phyloP scores from a whole-genome alignment of 2,113 vertebrate genomes.

The Seriola quinqueradiata region DNA sequence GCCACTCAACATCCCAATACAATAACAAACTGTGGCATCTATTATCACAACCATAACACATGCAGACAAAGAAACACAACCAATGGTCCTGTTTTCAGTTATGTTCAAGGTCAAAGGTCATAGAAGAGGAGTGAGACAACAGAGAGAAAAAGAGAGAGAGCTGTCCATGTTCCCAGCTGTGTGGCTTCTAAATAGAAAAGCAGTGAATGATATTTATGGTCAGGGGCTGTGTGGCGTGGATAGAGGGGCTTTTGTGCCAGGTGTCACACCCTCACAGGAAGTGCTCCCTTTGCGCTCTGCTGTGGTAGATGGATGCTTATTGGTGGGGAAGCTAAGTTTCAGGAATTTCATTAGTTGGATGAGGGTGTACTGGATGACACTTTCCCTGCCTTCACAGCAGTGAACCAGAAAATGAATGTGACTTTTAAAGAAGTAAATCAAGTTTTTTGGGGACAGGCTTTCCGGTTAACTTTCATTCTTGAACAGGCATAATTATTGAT shows the following conservation, averaged over 20 bases:
- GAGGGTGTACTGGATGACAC: slow-evolving; percentile 39
- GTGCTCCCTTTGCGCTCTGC: slow-evolving; percentile 65
- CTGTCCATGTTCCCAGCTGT: slow-evolving; percentile 9
- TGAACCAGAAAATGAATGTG: slow-evolving; percentile 23
- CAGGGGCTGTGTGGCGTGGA: slow-evolving; percentile 35
- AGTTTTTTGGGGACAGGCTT: slow-evolving; percentile 1
- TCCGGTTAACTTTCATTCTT: slow-evolving; percentile 22
- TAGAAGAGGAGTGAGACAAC: slow-evolving; percentile 26
- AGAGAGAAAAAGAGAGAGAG: slow-evolving; percentile 15
- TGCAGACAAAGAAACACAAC: slow-evolving; percentile 24
- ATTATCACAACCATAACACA: slow-evolving; percentile 20
- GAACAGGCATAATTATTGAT: background rate
- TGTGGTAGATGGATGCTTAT: slow-evolving; percentile 42
- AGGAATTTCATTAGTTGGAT: slow-evolving; percentile 67
- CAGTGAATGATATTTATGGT: slow-evolving; percentile 72
- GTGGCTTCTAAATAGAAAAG: slow-evolving; percentile 63
- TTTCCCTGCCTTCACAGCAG: slow-evolving; percentile 38
- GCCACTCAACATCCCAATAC: slow-evolving; percentile 14
- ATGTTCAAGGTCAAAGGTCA: slow-evolving; percentile 59
- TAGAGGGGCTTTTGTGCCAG: slow-evolving; percentile 77
- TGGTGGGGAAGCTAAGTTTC: slow-evolving; percentile 45
- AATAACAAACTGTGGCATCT: slow-evolving; percentile 25
- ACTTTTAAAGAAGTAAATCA: slow-evolving; percentile 1
- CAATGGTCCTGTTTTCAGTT: slow-evolving; percentile 45
- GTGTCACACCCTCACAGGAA: slow-evolving; percentile 67